Conservation (phyloP, 2,888 invertebrate genomes). For the Ophraella communa region DNA sequence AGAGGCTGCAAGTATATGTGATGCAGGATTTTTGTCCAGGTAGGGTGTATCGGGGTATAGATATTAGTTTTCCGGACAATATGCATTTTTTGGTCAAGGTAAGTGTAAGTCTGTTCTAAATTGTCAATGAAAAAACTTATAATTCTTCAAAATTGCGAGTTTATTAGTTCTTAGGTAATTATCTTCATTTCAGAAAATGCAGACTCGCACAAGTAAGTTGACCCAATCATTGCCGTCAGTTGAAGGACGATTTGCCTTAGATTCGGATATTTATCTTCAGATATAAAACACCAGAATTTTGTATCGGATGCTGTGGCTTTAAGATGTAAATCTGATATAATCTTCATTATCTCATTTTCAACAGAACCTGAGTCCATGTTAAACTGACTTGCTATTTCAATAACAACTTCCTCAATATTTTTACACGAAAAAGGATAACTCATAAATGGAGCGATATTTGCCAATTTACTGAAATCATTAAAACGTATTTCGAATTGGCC, state of each 20-base stretch:
- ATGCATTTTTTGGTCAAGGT: conserved; percentile 21
- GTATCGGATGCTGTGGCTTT: too few species aligned
- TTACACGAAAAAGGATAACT: conserved; percentile 10
- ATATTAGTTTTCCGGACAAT: conserved; percentile 17
- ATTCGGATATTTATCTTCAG: conserved; percentile 17
- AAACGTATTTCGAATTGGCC: conserved; percentile 9
- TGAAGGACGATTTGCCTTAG: conserved; percentile 17
- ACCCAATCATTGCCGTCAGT: conserved; percentile 12
- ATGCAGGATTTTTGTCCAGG: conserved; percentile 16
- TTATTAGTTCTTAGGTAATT: conserved; percentile 21
- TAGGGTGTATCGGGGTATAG: conserved; percentile 16
- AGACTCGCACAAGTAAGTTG: conserved; percentile 21
- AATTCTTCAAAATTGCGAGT: conserved; percentile 21
- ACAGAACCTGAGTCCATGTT: conserved; percentile 15
- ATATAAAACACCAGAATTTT: conserved; percentile 18
- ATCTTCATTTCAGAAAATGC: conserved; percentile 25
- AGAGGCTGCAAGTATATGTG: conserved; percentile 19
- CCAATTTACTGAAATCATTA: background rate
- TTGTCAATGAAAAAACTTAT: conserved; percentile 21
- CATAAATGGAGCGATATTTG: background rate
- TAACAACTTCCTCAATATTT: conserved; percentile 14
- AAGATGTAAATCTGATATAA: conserved; percentile 21
- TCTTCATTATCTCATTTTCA: conserved; percentile 14
- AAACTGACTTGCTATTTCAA: conserved; percentile 19
- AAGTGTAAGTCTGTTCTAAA: conserved; percentile 10